Percentiles rank a stretch among this genome's conserved stretches.
These are phyloP conservation scores for Bacillus rossius DNA, from an alignment of 1,140 invertebrate genomes.

Conservation along the genomic window DNA sequence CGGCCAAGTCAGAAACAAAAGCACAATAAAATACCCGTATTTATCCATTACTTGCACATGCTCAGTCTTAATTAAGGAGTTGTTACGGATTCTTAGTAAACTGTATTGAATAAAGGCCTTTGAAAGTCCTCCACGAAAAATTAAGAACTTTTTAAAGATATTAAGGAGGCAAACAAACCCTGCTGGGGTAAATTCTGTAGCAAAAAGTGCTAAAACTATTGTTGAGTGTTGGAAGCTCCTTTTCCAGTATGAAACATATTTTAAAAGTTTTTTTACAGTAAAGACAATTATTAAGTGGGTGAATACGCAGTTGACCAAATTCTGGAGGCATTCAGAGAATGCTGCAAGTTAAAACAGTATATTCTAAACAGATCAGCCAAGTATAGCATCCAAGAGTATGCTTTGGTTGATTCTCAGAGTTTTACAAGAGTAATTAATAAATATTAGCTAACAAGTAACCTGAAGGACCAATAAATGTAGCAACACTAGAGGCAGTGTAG, in stretches of 20 bases:
- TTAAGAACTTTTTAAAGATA: too few species aligned
- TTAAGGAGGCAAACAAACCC: too few species aligned
- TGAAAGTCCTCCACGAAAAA: too few species aligned
- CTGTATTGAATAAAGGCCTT: too few species aligned
- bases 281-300: slow-evolving; percentile 27
- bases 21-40: too few species aligned
- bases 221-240: slow-evolving; percentile 29
- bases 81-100: too few species aligned
- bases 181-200: too few species aligned
- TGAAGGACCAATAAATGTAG: not conserved
- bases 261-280: slow-evolving; percentile 28
- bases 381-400: slow-evolving; percentile 43
- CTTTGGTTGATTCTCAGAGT: slow-evolving; percentile 29
- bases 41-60: too few species aligned
- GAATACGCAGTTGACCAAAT: slow-evolving; percentile 25
- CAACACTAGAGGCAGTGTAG: not conserved
- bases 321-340: slow-evolving; percentile 36
- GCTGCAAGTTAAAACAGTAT: slow-evolving; percentile 39
- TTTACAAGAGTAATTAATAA: slow-evolving; percentile 30
- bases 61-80: too few species aligned
- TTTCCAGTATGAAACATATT: slow-evolving; percentile 32
- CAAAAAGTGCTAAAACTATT: too few species aligned
- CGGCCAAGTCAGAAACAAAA: too few species aligned
- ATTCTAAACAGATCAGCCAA: slow-evolving; percentile 43
- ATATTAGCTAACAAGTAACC: slow-evolving; percentile 30